Conservation (phyloP, 64 coral and sea anemone species). For the Astreopora myriophthalma region DNA sequence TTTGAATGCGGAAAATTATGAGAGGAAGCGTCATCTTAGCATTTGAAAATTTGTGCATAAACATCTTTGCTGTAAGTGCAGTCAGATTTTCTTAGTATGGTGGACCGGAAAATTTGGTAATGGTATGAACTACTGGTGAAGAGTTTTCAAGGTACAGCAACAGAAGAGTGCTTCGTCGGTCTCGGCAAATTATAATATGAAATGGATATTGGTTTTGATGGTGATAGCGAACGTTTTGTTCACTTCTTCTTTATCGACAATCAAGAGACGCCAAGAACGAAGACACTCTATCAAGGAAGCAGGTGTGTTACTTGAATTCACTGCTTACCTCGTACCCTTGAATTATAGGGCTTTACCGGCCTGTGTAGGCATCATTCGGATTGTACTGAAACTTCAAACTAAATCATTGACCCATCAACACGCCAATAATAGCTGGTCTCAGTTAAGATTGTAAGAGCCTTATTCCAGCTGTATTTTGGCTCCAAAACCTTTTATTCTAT, state of each 20-base stretch:
- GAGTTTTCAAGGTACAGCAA: neutral
- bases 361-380: neutral
- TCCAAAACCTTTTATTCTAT: neutral
- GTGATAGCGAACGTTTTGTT: neutral
- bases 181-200: neutral
- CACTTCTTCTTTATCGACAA: neutral
- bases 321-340: neutral
- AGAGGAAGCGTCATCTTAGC: neutral
- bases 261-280: neutral
- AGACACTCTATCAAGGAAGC: neutral
- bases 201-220: neutral
- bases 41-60: neutral
- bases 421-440: neutral
- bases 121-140: neutral
- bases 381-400: too few relatives aligned
- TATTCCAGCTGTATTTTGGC: neutral
- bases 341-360: too few relatives aligned
- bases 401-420: too few relatives aligned
- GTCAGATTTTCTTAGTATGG: neutral
- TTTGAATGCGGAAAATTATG: conserved; percentile 44
- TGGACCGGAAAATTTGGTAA: neutral
- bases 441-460: neutral
- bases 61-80: neutral
- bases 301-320: neutral
- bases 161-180: neutral